phyloP scores from a whole-genome alignment of 2,113 vertebrate genomes.

The Rhabdomys dilectus region DNA sequence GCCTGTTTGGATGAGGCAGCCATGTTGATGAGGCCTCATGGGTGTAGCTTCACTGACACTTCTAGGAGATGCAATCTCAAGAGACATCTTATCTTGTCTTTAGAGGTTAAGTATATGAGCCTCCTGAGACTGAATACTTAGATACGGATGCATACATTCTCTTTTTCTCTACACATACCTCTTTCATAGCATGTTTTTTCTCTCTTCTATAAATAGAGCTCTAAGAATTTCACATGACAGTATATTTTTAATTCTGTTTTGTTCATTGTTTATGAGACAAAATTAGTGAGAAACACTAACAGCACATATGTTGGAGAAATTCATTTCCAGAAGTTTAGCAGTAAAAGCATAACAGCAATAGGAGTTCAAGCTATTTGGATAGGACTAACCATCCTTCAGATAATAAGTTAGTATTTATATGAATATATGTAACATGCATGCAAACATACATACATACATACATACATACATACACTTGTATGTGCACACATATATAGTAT shows the following conservation, averaged over 20 bases:
- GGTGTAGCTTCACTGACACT: not conserved
- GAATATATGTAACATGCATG: not conserved
- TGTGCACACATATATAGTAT: too few relatives aligned
- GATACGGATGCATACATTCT: not conserved
- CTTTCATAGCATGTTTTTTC: not conserved
- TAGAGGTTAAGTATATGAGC: conserved; percentile 29
- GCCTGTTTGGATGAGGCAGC: not conserved
- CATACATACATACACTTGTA: too few relatives aligned
- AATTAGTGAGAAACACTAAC: not conserved
- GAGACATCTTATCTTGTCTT: not conserved
- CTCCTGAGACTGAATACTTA: not conserved
- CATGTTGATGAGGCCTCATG: not conserved
- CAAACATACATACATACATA: not conserved
- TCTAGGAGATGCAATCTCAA: not conserved
- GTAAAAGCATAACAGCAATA: not conserved
- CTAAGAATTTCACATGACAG: not conserved
- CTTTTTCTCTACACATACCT: not conserved
- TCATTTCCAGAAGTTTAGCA: conserved; percentile 11
- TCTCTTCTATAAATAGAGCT: not conserved
- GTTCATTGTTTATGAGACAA: not conserved
- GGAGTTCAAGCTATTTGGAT: not conserved
- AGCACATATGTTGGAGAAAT: not conserved
- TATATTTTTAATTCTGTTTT: not conserved
- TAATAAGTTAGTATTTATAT: not conserved
- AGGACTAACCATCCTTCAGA: not conserved